Base-by-base conservation (phyloP, 2,113 vertebrate genomes). In the Phodopus roborovskii region DNA sequence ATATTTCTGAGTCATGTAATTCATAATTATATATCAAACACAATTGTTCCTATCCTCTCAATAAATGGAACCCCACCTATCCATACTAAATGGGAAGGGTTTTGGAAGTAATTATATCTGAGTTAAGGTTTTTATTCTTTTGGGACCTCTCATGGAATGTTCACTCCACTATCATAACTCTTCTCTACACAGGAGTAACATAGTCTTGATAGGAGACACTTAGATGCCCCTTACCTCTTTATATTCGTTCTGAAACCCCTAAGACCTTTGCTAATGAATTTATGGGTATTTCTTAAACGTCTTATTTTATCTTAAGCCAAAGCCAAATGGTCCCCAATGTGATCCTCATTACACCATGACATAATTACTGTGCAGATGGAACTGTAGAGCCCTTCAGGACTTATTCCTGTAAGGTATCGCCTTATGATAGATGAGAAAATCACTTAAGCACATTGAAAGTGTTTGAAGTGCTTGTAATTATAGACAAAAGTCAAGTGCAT, bases 241-340 rank as follows among this genome's bases (percentile, higher is more conserved):
- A 97, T 64, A 68, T 97, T 82, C 58, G 94, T 90, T 92, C 97
- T 86, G 94, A 95, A 92, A 95, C 95, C 75, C 88, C 88, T 53
- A 42, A 92, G 60, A 94, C 96, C 95, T 84, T 84, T 0, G 0
- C 92, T 97, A 97, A 92, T 93, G 73, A 96, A 94, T 15, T 95
- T 73, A 97, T n/a, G n/a, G 79, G 7, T 66, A 95, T 96, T 97
- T 84, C 58, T 96, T 85, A 22, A 84, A 97, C 97, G 97, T 97
- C 91, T 56, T 77, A n/a, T 50, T 96, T 92, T 90, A 91, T 36
- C 94, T 58, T 97, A 92, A 97, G 96, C 75, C 89, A 95, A 92
- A 92, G 90, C 85, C 90, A 93, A 96, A 70, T 71, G 15, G 1
- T 0, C 88, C 50, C 15, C 79, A 96, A 58, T 68, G 96, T 30